Conservation (phyloP, 2,797 vertebrate species). For the Chiroxiphia lanceolata region DNA sequence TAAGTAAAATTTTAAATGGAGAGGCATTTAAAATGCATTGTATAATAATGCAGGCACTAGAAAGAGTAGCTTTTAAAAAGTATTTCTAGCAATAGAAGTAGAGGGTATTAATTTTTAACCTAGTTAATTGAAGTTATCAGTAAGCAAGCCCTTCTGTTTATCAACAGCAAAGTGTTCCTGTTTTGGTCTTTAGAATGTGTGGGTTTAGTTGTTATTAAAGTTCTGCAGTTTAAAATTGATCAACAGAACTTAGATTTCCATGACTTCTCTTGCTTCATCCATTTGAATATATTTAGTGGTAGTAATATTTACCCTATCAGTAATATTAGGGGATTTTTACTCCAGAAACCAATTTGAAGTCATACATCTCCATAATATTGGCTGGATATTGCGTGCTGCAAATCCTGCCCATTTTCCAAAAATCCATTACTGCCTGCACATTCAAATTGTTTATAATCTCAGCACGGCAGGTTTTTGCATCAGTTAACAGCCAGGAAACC, state of each 20-base stretch:
- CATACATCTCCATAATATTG: neutral
- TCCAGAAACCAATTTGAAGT: neutral
- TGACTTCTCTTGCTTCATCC: neutral
- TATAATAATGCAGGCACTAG: neutral
- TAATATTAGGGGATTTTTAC: neutral
- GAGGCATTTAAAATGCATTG: neutral
- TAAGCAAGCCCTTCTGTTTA: neutral
- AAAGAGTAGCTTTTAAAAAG: neutral
- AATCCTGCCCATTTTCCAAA: neutral
- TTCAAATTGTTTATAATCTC: slow-evolving; percentile 5
- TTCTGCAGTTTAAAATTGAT: neutral
- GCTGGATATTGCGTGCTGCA: neutral
- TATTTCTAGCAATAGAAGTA: neutral
- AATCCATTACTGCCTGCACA: neutral
- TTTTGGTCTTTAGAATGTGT: neutral
- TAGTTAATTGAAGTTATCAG: neutral
- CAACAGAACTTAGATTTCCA: neutral
- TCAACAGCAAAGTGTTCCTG: accelerated
- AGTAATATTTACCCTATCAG: neutral
- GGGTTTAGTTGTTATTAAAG: neutral
- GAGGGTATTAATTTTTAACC: neutral
- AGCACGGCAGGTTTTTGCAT: neutral
- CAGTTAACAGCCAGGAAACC: neutral
- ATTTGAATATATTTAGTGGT: neutral
- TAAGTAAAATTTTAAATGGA: neutral